A percentile compares a stretch with the other conserved stretches of the same genome.
These are phyloP conservation scores for Heterochromis multidens DNA, from an alignment of 2,113 vertebrate species.

Conservation along the genomic window DNA sequence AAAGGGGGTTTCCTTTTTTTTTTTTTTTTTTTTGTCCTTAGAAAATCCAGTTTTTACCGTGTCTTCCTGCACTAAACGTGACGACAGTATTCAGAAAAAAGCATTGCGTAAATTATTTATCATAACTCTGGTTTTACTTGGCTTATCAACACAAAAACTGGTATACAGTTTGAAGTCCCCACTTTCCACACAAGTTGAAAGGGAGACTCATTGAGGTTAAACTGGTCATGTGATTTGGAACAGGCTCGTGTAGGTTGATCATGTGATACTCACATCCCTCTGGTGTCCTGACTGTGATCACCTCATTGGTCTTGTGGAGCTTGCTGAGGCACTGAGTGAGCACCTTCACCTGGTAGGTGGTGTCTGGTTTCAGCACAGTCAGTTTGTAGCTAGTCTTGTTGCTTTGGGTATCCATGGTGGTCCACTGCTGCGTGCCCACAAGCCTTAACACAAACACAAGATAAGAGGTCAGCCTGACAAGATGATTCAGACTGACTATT, in stretches of 20 bases:
- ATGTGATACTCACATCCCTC: slow-evolving; percentile 88
- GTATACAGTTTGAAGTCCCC: too few species aligned
- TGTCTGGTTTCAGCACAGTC: slow-evolving; percentile 88
- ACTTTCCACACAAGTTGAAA: too few species aligned
- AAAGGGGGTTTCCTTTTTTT: too few species aligned
- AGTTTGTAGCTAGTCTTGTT: slow-evolving; percentile 86
- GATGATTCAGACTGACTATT: background rate
- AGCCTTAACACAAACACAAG: slow-evolving; percentile 60
- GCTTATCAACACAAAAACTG: too few species aligned
- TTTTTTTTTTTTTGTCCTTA: too few species aligned
- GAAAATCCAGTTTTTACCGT: too few species aligned
- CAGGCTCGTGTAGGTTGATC: background rate
- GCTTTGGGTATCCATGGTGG: slow-evolving; percentile 88
- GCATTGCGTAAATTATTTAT: too few species aligned
- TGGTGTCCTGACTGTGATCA: slow-evolving; percentile 85
- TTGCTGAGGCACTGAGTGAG: slow-evolving; percentile 91
- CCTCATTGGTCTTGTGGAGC: slow-evolving; percentile 87
- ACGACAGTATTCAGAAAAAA: too few species aligned
- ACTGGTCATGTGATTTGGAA: too few species aligned
- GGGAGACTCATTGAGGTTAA: too few species aligned
- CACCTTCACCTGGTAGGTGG: slow-evolving; percentile 92
- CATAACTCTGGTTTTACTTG: too few species aligned
- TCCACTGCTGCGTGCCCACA: slow-evolving; percentile 87
- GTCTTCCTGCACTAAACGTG: too few species aligned
- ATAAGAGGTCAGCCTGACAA: background rate